Evolutionary conservation across 2,113 vertebrate genomes (phyloP), one percentile per base, ranked within the genome.

Genomic region (Talpa occidentalis): DNA sequence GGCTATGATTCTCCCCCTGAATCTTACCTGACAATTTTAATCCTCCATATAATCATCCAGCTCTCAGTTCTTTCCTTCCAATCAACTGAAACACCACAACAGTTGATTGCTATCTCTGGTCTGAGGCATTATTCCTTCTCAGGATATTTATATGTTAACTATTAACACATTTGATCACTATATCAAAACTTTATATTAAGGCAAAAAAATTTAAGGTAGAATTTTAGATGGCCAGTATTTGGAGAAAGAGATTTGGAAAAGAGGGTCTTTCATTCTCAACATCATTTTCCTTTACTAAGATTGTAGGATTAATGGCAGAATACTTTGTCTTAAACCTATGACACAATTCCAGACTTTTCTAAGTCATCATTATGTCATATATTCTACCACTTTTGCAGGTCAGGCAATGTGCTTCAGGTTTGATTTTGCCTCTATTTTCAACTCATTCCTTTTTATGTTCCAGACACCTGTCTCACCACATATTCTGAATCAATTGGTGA

Each of bases 231-330:
- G 4, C 35, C 26, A 80, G 30, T 49, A n/a, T 79, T 35, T 37
- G 21, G 14, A 4, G 78, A 15, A 91, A 19, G 62, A 85, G 14
- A 69, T 72, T 90, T 93, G 66, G 49, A 66, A 85, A 90, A 90
- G 26, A 56, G 8, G 42, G 4, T 1, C 8, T 69, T 94, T 92
- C 22, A 62, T 24, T 37, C 7, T 1, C 60, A 62, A 28, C n/a
- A 72, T 93, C 7, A 24, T 70, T 93, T 94, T 72, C 40, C n/a
- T 81, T 92, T 87, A 60, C 32, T 22, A 86, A 81, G 79, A 70
- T 37, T 88, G 12, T 52, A 72, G 66, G 15, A n/a, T 66, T 87
- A 66, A 12, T 56, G 49, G 7, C 42, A 72, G 40, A 4, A 9
- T n/a, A 6, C 2, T 26, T 3, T 78, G 60, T 44, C 47, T 69